phyloP scores from a whole-genome alignment of 1,140 invertebrate genomes.

The Penaeus indicus region DNA sequence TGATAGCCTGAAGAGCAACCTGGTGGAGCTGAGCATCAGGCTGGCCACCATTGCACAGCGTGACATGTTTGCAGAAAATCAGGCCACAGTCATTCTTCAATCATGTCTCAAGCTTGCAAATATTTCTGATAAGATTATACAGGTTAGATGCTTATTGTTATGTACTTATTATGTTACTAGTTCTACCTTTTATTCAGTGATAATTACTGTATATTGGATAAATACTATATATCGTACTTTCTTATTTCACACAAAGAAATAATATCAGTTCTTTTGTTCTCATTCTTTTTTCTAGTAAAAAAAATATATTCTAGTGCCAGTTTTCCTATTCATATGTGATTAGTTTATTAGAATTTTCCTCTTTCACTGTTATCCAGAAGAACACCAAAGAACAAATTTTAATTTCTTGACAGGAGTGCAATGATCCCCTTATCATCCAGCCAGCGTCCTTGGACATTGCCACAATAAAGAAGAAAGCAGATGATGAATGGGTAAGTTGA shows the following conservation, averaged over 20 bases:
- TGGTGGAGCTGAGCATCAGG: constrained; percentile 85
- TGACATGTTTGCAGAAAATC: constrained; percentile 87
- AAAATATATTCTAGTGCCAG: too few relatives aligned
- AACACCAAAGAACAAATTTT: too few relatives aligned
- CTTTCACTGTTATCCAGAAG: too few relatives aligned
- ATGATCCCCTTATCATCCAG: constrained; percentile 89
- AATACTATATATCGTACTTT: too few relatives aligned
- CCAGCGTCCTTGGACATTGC: constrained; percentile 88
- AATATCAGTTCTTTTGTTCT: too few relatives aligned
- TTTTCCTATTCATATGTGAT: too few relatives aligned
- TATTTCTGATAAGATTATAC: constrained; percentile 87
- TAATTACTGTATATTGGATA: background rate
- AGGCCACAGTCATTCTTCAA: constrained; percentile 80
- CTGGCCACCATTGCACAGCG: constrained; percentile 88
- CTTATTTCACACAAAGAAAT: too few relatives aligned
- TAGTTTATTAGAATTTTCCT: too few relatives aligned
- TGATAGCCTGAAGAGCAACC: constrained; percentile 77
- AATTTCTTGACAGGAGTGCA: constrained; percentile 77
- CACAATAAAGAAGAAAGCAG: constrained; percentile 85
- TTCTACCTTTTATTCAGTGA: background rate
- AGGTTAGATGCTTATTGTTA: constrained; percentile 42
- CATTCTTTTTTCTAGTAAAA: too few relatives aligned
- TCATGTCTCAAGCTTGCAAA: constrained; percentile 80
- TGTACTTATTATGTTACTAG: background rate
- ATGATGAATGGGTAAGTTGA: constrained; percentile 77